These are phyloP conservation scores for Parapristionchus giblindavisi DNA, from an alignment of 2,888 invertebrate species.

Conservation along the genomic window DNA sequence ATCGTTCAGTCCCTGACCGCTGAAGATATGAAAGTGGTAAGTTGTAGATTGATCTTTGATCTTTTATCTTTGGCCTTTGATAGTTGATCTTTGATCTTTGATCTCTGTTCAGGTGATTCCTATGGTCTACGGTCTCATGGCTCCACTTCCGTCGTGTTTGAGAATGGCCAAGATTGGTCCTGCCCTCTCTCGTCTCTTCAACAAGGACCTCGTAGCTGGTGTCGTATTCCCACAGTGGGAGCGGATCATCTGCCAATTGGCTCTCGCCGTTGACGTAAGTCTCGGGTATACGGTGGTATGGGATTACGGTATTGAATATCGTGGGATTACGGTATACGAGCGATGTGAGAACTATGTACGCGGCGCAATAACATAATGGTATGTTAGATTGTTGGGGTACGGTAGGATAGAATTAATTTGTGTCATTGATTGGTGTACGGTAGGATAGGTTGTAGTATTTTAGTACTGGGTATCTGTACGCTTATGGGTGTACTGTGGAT, in stretches of 20 bases:
- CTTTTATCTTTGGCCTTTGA: neutral
- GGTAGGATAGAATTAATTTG: neutral
- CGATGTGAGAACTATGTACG: no score
- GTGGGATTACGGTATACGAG: no score
- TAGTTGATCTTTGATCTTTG: neutral
- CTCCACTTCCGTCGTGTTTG: conserved; percentile 29
- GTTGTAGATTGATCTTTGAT: neutral
- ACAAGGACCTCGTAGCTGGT: conserved; percentile 15
- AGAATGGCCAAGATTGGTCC: conserved; percentile 22
- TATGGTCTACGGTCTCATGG: conserved; percentile 29
- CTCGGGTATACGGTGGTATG: no score
- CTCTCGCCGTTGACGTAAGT: conserved; percentile 28
- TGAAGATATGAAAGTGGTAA: conserved; percentile 31
- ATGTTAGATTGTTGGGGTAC: no score
- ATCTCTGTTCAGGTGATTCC: conserved; percentile 24
- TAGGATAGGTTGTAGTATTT: neutral
- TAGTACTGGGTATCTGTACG: neutral
- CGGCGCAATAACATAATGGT: no score
- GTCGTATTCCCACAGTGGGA: conserved; percentile 36
- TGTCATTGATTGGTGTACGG: neutral
- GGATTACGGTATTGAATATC: no score
- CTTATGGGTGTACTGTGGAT: no score
- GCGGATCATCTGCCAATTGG: conserved; percentile 3
- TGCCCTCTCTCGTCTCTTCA: conserved; percentile 31
- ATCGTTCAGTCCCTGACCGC: conserved; percentile 16